Base-by-base conservation (phyloP, 2,797 vertebrate species). In the Muraenolepis orangiensis region DNA sequence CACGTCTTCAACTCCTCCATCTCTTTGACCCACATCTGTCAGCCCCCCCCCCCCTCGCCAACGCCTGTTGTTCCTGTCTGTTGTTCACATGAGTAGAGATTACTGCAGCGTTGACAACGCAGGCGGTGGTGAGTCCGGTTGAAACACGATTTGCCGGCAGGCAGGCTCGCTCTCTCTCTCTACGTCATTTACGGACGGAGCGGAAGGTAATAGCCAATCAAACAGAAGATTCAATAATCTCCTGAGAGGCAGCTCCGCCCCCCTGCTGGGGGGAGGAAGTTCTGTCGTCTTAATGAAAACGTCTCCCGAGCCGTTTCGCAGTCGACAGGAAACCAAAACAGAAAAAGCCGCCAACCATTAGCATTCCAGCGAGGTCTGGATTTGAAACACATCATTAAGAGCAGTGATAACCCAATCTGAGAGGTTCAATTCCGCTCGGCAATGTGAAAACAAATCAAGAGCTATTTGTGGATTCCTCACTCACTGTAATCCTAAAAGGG, bases 161-260 rank as follows among this genome's bases (percentile, higher is more conserved):
- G 64, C 76, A n/a, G n/a, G n/a, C n/a, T n/a, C n/a, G n/a, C n/a
- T n/a, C n/a, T n/a, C n/a, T 77, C 7, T 6, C 66, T 13, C 82
- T 73, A 69, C 46, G 42, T 84, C 79, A 80, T 74, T 74, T 76
- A 51, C 66, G 3, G 74, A n/a, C n/a, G 75, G 82, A 76, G n/a
- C n/a, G n/a, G n/a, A 82, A 84, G 83, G 80, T 91, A 90, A 89
- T 86, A 86, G 86, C 72, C 72, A 77, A 76, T 78, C 85, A 80
- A 87, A 82, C 42, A 81, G 78, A 85, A 88, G 85, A 88, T 86
- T 87, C 78, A 70, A 73, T 84, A 82, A 89, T 90, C 82, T 84
- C 88, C 74, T 28, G 74, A 82, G 85, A 80, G 75, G 77, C 77
- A 76, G 78, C 81, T 82, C 18, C 66, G 64, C 77, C 79, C 74